A percentile compares a stretch with the other conserved stretches of the same genome.
Conservation (phyloP, 1,140 invertebrate genomes). For the Mamestra configurata region DNA sequence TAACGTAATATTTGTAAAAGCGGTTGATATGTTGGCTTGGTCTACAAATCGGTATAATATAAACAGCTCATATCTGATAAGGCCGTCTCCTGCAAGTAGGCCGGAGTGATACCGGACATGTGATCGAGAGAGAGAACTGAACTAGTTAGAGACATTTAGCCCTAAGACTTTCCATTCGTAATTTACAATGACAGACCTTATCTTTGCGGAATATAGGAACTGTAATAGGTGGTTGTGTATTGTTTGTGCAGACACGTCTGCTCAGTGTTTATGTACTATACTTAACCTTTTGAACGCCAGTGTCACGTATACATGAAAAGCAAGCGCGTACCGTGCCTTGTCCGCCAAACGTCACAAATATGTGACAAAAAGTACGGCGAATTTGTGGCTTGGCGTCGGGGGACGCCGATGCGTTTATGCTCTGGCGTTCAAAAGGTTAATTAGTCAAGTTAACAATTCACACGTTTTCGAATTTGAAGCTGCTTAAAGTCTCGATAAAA, state of each 20-base stretch:
- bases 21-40: not conserved
- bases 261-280: not conserved
- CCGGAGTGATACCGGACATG: constrained; percentile 36
- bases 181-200: not conserved
- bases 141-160: not conserved
- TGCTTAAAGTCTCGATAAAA: too few relatives aligned
- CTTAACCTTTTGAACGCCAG: too few relatives aligned
- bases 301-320: too few relatives aligned
- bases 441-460: too few relatives aligned
- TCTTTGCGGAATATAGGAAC: not conserved
- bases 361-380: too few relatives aligned
- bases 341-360: too few relatives aligned
- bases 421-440: too few relatives aligned
- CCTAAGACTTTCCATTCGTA: constrained; percentile 24
- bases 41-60: not conserved
- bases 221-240: not conserved
- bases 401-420: too few relatives aligned
- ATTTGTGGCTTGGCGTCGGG: too few relatives aligned
- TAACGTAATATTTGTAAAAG: not conserved
- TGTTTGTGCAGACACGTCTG: not conserved
- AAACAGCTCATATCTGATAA: constrained; percentile 49
- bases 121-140: not conserved
- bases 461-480: too few relatives aligned
- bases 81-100: constrained; percentile 52
- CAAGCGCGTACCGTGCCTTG: too few relatives aligned